Base-by-base conservation (phyloP, 2,113 vertebrate species). In the Marmota monax region DNA sequence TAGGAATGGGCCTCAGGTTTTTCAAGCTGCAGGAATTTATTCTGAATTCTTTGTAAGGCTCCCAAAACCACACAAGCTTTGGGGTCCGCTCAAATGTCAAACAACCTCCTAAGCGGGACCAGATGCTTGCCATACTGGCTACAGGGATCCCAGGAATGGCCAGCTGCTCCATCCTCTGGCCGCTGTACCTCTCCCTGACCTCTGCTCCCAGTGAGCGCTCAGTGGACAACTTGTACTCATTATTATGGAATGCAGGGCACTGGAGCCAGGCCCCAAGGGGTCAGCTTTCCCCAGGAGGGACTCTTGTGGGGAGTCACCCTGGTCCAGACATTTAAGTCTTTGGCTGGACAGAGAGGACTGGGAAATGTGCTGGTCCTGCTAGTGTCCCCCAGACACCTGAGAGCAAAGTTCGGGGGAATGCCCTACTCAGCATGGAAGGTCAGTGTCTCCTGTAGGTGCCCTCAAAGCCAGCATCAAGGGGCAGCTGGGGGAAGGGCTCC, bases 11-110 rank as follows among this genome's bases (percentile, higher is more conserved):
- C 65, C 80, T 97, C 53, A 34, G 77, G 63, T 34, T 95, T 96
- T 97, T 88, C 92, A 97, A 96, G 42, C 37, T 86, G 25, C n/a
- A 5, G 25, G 96, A 97, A 96, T 98, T 96, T 63, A 95, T 97
- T 98, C 90, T 94, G 97, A 97, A 98, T 97, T 97, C 95, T 98
- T 98, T 96, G 17, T 89, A 90, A 97, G 95, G 85, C 93, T 98
- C 90, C 93, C 93, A 95, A 98, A 98, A 96, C 95, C 97, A 67
- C 98, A 97, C 58, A 72, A 74, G 94, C 1, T 29, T 98, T 97
- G 92, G 96, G 98, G 91, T 94, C 77, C 91, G 90, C 93, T 96
- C 96, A 96, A 95, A 98, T 89, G 96, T 98, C 98, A 98, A 92
- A 94, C 93, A 96, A 96, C 97, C 65, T 61, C 80, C 94, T 97